Evolutionary conservation across 2,888 invertebrate species (phyloP).

Genomic region (Mesorhabditis belari): DNA sequence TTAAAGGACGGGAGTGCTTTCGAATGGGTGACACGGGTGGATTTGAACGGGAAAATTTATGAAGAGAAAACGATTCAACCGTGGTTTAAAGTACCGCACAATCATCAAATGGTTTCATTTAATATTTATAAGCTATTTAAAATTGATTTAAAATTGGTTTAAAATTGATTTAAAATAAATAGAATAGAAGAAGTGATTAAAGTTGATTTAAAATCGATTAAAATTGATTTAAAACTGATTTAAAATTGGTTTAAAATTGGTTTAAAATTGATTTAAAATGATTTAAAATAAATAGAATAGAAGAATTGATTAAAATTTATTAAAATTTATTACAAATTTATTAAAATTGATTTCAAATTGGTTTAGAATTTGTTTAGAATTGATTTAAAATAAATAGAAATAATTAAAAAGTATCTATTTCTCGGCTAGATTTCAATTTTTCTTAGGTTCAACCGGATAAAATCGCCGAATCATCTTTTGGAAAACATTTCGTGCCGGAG

Average conservation of each 20-base stretch:
- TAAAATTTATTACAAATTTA: too few relatives aligned
- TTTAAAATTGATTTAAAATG: too few relatives aligned
- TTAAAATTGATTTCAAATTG: background rate
- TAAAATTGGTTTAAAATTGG: background rate
- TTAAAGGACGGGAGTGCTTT: too few relatives aligned
- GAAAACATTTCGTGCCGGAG: conserved; percentile 32
- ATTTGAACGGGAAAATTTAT: conserved; percentile 12
- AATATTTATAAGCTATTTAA: too few relatives aligned
- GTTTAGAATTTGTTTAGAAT: background rate
- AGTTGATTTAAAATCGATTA: too few relatives aligned
- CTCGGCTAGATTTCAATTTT: too few relatives aligned
- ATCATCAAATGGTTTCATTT: background rate
- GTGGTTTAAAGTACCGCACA: conserved; percentile 31
- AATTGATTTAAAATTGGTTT: background rate
- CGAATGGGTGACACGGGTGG: background rate
- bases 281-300: too few relatives aligned
- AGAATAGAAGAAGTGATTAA: too few relatives aligned
- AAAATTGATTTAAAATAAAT: background rate
- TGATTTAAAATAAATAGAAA: background rate
- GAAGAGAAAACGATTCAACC: conserved; percentile 28
- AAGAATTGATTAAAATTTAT: too few relatives aligned
- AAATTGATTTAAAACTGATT: background rate
- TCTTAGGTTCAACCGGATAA: conserved; percentile 18
- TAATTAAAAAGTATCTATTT: too few relatives aligned
- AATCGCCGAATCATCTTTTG: conserved; percentile 24